These are phyloP conservation scores for Ariolimax columbianus DNA, from an alignment of 2,888 invertebrate species.

Conservation along the genomic window DNA sequence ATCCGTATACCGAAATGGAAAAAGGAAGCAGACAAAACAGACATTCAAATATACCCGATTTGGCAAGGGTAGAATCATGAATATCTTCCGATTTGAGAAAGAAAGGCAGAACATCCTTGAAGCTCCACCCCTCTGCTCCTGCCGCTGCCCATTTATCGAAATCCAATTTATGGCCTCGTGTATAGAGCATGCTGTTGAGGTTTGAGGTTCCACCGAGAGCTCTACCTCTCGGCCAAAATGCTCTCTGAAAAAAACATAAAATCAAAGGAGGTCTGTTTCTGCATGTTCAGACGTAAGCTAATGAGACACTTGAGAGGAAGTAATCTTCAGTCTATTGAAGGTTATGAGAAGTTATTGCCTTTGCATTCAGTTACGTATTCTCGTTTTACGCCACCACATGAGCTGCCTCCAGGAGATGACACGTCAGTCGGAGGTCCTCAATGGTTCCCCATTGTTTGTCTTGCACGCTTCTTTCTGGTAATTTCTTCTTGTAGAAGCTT, in stretches of 20 bases:
- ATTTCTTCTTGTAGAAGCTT: too few species aligned
- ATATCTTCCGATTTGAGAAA: constrained; percentile 81
- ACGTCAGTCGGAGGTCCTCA: too few species aligned
- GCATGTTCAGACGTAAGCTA: not conserved
- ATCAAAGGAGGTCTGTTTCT: not conserved
- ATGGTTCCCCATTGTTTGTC: too few species aligned
- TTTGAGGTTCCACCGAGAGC: constrained; percentile 93
- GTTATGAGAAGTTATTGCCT: too few species aligned
- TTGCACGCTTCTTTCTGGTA: too few species aligned
- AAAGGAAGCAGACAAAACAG: not conserved
- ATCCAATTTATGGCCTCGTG: constrained; percentile 89
- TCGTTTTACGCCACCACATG: too few species aligned
- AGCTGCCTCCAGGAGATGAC: too few species aligned
- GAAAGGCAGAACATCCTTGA: constrained; percentile 86
- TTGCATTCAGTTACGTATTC: too few species aligned
- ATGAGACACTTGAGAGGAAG: not conserved
- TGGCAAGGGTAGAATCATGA: constrained; percentile 27
- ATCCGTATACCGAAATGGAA: too few species aligned
- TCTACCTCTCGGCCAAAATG: constrained; percentile 94
- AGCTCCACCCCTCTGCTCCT: constrained; percentile 92
- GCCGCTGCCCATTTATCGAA: constrained; percentile 91
- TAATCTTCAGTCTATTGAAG: too few species aligned
- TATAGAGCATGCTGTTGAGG: constrained; percentile 93
- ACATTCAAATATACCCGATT: constrained; percentile 9
- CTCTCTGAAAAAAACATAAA: constrained; percentile 81